phyloP scores from a whole-genome alignment of 2,113 vertebrate species.

The Cettia cetti region DNA sequence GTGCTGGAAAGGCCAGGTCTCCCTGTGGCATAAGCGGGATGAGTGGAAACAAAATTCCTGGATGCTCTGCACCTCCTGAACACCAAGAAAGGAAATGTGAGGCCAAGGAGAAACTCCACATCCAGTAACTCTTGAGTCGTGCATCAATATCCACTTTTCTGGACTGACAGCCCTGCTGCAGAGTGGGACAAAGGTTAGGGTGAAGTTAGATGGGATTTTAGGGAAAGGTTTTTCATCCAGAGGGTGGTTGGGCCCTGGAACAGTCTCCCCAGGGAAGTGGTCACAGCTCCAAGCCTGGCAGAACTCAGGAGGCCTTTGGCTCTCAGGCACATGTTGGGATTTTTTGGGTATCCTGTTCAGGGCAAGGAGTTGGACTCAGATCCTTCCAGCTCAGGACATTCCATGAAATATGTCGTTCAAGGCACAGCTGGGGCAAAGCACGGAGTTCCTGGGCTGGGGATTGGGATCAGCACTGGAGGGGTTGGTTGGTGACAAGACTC shows the following conservation, averaged over 20 bases:
- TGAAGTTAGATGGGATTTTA: not conserved
- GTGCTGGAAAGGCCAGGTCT: not conserved
- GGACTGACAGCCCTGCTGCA: not conserved
- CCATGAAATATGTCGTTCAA: not conserved
- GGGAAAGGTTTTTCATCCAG: not conserved
- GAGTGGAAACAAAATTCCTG: not conserved
- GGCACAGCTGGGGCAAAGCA: not conserved
- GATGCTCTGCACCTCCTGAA: not conserved
- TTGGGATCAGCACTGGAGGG: not conserved
- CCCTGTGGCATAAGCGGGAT: not conserved
- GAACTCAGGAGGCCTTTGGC: not conserved
- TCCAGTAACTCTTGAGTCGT: fast-evolving
- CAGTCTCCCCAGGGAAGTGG: not conserved
- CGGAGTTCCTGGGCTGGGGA: not conserved
- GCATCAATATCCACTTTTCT: too few species aligned
- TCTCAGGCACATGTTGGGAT: not conserved
- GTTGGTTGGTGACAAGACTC: not conserved
- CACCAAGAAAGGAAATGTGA: not conserved
- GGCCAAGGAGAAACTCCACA: not conserved
- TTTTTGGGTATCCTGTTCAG: not conserved
- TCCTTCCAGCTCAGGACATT: not conserved
- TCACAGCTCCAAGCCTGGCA: not conserved
- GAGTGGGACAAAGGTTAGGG: not conserved
- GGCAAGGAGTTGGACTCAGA: not conserved
- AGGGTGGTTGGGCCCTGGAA: not conserved